These are phyloP conservation scores for Macquaria ambigua DNA, from an alignment of 2,113 vertebrate species.

Conservation along the genomic window DNA sequence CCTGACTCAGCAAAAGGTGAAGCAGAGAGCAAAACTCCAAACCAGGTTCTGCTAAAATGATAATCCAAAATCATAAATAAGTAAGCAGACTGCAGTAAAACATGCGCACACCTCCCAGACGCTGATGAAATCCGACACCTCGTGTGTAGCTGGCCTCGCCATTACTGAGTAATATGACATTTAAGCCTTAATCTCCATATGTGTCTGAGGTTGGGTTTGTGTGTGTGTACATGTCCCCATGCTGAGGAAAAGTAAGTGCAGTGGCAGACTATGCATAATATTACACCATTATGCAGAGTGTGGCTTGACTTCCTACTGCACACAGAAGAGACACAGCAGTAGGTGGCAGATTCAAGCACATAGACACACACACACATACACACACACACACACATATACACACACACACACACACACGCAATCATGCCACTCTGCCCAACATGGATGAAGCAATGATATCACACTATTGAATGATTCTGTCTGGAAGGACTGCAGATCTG, in stretches of 20 bases:
- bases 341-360: slow-evolving; percentile 9
- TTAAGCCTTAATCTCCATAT: slow-evolving; percentile 55
- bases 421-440: neutral
- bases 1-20: slow-evolving; percentile 14
- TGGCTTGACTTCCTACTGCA: slow-evolving; percentile 5
- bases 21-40: neutral
- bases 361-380: slow-evolving; percentile 4
- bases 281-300: slow-evolving; percentile 27
- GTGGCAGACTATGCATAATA: slow-evolving; percentile 39
- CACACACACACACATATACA: slow-evolving; percentile 11
- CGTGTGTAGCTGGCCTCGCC: slow-evolving; percentile 40
- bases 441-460: slow-evolving; percentile 3
- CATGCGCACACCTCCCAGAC: slow-evolving; percentile 24
- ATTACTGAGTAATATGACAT: slow-evolving; percentile 75
- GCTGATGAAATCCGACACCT: slow-evolving; percentile 57
- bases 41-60: slow-evolving; percentile 16
- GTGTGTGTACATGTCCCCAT: neutral
- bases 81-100: slow-evolving; percentile 18
- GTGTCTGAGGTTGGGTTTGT: slow-evolving; percentile 29
- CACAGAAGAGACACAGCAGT: neutral
- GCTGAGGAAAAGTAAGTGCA: slow-evolving; percentile 15
- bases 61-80: slow-evolving; percentile 17
- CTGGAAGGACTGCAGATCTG: neutral
- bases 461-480: neutral
- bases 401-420: slow-evolving; percentile 6